These are phyloP conservation scores for Sphaerophoria taeniata DNA, from an alignment of 2,888 invertebrate genomes.

Conservation along the genomic window DNA sequence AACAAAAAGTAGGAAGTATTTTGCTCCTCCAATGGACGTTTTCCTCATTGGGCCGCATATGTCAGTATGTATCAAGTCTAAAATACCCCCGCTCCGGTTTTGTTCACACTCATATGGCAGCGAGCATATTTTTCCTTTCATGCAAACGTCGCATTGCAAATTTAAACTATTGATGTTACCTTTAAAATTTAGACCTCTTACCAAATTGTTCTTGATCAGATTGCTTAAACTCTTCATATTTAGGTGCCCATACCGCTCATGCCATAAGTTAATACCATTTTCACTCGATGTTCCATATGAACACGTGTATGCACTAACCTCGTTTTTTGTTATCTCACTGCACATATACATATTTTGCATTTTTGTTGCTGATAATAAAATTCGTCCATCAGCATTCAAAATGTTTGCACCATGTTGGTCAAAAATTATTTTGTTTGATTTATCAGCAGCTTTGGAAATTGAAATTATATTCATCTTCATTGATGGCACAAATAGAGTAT, in stretches of 20 bases:
- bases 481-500: slow-evolving; percentile 3
- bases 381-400: neutral
- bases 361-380: slow-evolving; percentile 13
- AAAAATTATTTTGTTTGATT: slow-evolving; percentile 20
- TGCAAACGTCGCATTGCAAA: slow-evolving; percentile 12
- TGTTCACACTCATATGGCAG: slow-evolving; percentile 15
- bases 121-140: slow-evolving; percentile 9
- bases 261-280: slow-evolving; percentile 9
- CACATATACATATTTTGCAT: slow-evolving; percentile 23
- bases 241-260: slow-evolving; percentile 7
- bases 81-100: slow-evolving; percentile 12
- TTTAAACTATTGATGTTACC: neutral
- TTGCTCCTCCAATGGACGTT: slow-evolving; percentile 19
- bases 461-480: slow-evolving; percentile 24
- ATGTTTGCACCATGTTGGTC: neutral
- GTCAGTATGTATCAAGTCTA: slow-evolving; percentile 26
- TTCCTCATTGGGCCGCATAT: slow-evolving; percentile 12
- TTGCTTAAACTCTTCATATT: slow-evolving; percentile 7
- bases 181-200: slow-evolving; percentile 4
- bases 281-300: neutral
- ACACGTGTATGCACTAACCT: slow-evolving; percentile 25
- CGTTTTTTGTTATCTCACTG: slow-evolving; percentile 4
- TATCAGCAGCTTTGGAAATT: slow-evolving; percentile 17
- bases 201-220: slow-evolving; percentile 10
- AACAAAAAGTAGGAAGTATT: slow-evolving; percentile 16